A percentile compares a stretch with the other conserved stretches of the same genome.
phyloP scores from a whole-genome alignment of 23 tunicate genomes.

The Pegea sp. region DNA sequence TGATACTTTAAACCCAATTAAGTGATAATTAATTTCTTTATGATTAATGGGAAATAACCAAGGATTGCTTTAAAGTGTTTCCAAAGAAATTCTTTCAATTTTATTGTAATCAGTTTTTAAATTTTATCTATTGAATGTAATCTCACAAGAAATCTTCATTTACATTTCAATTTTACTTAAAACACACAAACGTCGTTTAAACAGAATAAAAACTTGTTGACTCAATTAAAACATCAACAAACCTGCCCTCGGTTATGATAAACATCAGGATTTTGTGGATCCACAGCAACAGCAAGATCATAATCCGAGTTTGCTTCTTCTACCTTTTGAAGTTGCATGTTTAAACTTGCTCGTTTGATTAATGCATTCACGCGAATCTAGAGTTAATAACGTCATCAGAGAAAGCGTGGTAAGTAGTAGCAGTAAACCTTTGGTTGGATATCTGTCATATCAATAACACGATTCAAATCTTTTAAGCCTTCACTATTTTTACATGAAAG shows the following conservation, averaged over 20 bases:
- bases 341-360: constrained; percentile 67
- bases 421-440: constrained; percentile 40
- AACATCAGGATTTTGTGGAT: constrained; percentile 63
- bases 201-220: too few species aligned
- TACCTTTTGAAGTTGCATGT: constrained; percentile 54
- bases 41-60: too few species aligned
- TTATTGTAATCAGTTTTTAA: too few species aligned
- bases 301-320: constrained; percentile 45
- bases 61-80: too few species aligned
- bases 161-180: too few species aligned
- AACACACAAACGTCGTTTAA: too few species aligned
- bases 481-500: constrained; percentile 14
- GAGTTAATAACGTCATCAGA: background rate
- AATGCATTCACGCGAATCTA: constrained; percentile 72
- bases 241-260: constrained; percentile 88
- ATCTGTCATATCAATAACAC: constrained; percentile 25
- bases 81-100: too few species aligned
- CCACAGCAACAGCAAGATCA: constrained; percentile 23
- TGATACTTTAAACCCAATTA: background rate
- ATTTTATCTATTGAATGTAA: too few species aligned
- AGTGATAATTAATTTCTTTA: too few species aligned
- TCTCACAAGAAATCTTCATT: too few species aligned
- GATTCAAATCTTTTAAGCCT: constrained; percentile 26
- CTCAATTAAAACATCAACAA: too few species aligned
- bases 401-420: background rate